Conservation (phyloP, 2,888 invertebrate species). For the Sepioteuthis lessoniana region DNA sequence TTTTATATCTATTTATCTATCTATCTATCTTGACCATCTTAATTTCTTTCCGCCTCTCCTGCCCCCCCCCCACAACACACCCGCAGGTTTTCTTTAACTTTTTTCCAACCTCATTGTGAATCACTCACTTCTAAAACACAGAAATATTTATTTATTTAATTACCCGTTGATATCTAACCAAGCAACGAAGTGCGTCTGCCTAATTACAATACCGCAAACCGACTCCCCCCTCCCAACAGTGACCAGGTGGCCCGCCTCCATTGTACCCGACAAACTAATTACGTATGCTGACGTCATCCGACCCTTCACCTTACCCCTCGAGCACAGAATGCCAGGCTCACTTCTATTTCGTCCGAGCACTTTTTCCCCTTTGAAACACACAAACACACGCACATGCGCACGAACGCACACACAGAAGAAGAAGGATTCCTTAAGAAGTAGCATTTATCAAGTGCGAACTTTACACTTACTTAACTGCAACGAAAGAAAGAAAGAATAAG, state of each 20-base stretch:
- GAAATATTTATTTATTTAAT: background rate
- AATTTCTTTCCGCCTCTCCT: background rate
- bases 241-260: background rate
- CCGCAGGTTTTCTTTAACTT: background rate
- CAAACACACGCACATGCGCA: background rate
- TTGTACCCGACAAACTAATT: constrained; percentile 7
- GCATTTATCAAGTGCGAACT: background rate
- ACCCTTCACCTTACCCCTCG: background rate
- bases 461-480: background rate
- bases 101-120: background rate
- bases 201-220: constrained; percentile 4
- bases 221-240: background rate
- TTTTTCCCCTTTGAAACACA: background rate
- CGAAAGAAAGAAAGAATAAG: background rate
- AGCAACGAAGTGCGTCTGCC: background rate
- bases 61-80: background rate
- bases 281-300: constrained; percentile 9
- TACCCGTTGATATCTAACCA: background rate
- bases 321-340: background rate
- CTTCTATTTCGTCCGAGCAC: background rate
- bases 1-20: background rate
- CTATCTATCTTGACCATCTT: background rate
- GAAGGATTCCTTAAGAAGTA: background rate
- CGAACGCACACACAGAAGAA: background rate
- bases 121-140: background rate